Conservation (phyloP, 1,140 invertebrate genomes). For the Lucilia cuprina region DNA sequence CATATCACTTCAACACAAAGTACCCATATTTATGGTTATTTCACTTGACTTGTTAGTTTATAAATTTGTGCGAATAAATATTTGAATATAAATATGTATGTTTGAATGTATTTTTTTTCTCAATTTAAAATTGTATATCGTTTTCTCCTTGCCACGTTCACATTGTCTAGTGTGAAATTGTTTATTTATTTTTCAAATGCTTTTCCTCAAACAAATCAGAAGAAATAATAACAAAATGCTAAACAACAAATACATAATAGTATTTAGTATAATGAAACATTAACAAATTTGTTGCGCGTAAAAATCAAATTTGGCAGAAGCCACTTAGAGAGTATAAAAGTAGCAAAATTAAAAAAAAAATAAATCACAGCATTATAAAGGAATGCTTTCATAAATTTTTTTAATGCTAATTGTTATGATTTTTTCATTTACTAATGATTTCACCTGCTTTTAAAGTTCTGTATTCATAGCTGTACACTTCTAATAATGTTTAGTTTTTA, state of each 20-base stretch:
- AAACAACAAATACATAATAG: not conserved
- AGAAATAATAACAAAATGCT: not conserved
- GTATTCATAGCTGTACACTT: not conserved
- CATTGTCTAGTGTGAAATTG: conserved; percentile 15
- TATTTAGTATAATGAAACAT: not conserved
- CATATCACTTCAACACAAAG: not conserved
- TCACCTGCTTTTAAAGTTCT: not conserved
- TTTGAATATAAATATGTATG: not conserved
- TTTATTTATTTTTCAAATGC: conserved; percentile 1
- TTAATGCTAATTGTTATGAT: not conserved
- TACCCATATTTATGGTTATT: not conserved
- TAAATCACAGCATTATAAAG: not conserved
- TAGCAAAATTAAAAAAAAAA: not conserved
- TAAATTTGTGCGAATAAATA: not conserved
- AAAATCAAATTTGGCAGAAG: conserved; percentile 7
- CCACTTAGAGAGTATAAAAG: not conserved
- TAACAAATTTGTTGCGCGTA: conserved; percentile 17
- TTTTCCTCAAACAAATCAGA: conserved; percentile 23
- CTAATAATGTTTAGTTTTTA: too few relatives aligned
- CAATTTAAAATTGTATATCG: not conserved
- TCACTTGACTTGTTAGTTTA: not conserved
- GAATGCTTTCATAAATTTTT: not conserved
- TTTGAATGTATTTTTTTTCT: conserved; percentile 23
- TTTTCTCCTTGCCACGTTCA: conserved; percentile 4
- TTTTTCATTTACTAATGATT: not conserved